These are phyloP conservation scores for Lutjanus argentimaculatus DNA, from an alignment of 2,797 vertebrate species.

Conservation along the genomic window DNA sequence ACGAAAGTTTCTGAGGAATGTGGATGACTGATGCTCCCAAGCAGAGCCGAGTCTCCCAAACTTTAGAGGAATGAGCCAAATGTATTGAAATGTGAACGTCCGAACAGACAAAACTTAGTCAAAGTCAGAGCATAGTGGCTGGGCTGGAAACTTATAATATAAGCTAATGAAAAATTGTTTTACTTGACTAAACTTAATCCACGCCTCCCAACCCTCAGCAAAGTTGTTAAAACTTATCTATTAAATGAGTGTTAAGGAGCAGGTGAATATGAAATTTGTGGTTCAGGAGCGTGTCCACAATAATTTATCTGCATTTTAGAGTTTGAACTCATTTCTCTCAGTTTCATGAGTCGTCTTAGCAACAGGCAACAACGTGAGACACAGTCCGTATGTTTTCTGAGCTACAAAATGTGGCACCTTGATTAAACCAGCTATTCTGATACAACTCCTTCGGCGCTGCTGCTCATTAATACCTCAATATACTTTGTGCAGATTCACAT, in stretches of 20 bases:
- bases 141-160: constrained; percentile 3
- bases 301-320: not conserved
- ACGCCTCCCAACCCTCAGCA: not conserved
- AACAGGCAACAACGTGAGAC: not conserved
- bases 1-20: not conserved
- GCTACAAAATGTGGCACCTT: not conserved
- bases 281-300: not conserved
- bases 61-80: not conserved
- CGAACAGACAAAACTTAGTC: not conserved
- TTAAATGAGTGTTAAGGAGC: not conserved
- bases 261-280: not conserved
- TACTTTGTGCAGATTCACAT: constrained; percentile 18
- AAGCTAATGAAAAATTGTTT: rapidly evolving
- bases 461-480: constrained; percentile 27
- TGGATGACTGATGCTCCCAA: not conserved
- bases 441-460: not conserved
- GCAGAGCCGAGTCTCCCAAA: not conserved
- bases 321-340: constrained; percentile 4
- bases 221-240: not conserved
- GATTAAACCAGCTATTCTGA: constrained; percentile 14
- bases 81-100: not conserved
- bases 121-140: not conserved
- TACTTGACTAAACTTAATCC: not conserved
- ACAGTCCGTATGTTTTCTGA: constrained; percentile 16
- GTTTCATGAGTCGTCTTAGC: not conserved